Base-by-base conservation (phyloP, 2,797 vertebrate species). In the Melopsittacus undulatus region DNA sequence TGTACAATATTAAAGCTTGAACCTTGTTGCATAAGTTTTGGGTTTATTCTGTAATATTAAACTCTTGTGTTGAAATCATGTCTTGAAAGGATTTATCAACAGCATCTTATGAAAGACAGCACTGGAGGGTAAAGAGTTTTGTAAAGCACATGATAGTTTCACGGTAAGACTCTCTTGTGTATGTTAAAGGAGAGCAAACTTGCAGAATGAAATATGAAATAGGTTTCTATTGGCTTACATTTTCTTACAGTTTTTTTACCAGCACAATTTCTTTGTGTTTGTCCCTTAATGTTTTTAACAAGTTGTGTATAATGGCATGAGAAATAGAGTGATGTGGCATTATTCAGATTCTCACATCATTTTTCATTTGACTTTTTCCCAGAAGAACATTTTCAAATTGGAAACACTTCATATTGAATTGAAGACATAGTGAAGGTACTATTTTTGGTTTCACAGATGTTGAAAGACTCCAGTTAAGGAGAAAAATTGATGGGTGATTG, bases 251-350 rank as follows among this genome's bases (percentile, higher is more conserved):
- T 2, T 38, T 91, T 81, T 78, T 67, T n/a, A 7, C 40, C 32
- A 10, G 9, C 42, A 64, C 20, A 16, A 12, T 74, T 74, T 77
- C 38, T 83, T 61, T 64, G 30, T 82, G 49, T 43, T 90, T 89
- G 49, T 82, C 62, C 46, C 48, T 36, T 72, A 54, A 67, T 63
- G 49, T 64, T 91, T 93, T 72, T 75, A 92, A 67, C 30, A 36
- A 92, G 21, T 29, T 94, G 30, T 27, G 26, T 81, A 7, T 98
- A 98, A 97, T 97, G 96, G 97, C 97, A 98, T 98, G 97, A 97
- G 94, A 97, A 96, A 97, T 97, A 97, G 94, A 96, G 96, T 96
- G 95, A 90, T 63, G 82, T 93, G 11, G 4, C 78, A 87, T 96
- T 96, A 38, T 94, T 97, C 95, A 93, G 91, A 95, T 96, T 97